Evolutionary conservation across 2,113 vertebrate species (phyloP), one percentile per base, ranked within the genome.

Genomic region (Struthio camelus): DNA sequence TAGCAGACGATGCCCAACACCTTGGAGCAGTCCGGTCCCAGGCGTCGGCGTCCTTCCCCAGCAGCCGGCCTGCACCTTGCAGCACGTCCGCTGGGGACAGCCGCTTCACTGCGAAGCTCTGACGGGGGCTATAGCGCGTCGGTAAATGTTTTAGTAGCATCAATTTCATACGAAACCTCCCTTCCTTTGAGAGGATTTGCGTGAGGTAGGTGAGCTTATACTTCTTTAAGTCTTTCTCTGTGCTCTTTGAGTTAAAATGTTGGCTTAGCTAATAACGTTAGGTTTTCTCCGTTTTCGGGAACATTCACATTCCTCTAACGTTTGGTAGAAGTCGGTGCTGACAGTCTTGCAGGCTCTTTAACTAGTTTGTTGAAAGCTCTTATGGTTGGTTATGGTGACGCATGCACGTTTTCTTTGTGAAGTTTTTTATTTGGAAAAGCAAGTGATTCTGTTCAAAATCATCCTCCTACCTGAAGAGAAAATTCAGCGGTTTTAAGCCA

Each of bases 311-410:
- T 67, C 50, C 75, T 16, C n/a, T 14, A 16, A 51, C 0, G 3
- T 12, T 13, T 42, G 71, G 6, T 42, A 53, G 50, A 46, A 58
- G 50, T 12, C 48, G 6, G 1, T 9, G n/a, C 27, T 54, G 71
- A 65, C 4, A 10, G 54, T 34, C 42, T 65, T 10, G 11, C 3
- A 72, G 48, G 64, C 34, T 25, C 56, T 17, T 17, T 3, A 27
- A 38, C 72, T 54, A 66, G 46, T 44, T 84, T 28, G 4, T 11
- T 56, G 71, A 19, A 9, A 62, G 56, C 56, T 69, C 22, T 50
- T 28, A 1, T 3, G 0, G 46, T 32, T 28, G 46, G 32, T 38
- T 17, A 4, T 4, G 0, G 2, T 34, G 38, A 18, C 10, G 27
- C 27, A 23, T 11, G 28, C 24, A 2, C 24, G 0, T 62, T 18